Base-by-base conservation (phyloP, 2,888 invertebrate genomes). In the Cancer borealis region DNA sequence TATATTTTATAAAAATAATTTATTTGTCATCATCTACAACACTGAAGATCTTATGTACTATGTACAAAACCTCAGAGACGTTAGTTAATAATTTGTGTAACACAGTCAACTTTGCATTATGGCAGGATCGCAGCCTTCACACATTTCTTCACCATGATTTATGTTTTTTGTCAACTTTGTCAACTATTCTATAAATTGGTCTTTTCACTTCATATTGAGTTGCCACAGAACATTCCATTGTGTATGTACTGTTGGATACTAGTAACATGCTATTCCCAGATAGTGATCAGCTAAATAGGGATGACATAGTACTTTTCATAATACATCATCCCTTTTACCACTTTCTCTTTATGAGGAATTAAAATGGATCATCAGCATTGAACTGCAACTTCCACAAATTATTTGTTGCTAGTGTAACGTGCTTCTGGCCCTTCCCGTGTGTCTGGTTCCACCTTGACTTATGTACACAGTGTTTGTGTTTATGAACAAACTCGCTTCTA, bases 11-110 rank as follows among this genome's bases (percentile, higher is more conserved):
- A 60, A 60, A 60, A 60, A 60, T 60, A 60, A 60, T 60, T 60
- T 60, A 60, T 60, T 60, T 60, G 4, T 60, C 4, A 60, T 60
- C 60, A 60, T 60, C 60, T 60, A 60, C 60, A 60, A 60, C 60
- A 60, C 60, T 60, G 60, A 60, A 60, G 60, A 60, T 60, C 60
- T 60, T 60, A 60, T 60, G 60, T 60, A 60, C 60, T 60, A 60
- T 60, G 60, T 60, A 60, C 60, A 60, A 60, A 60, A 60, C 21
- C 17, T 10, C 60, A 60, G 60, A 60, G 21, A 60, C 21, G 21
- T 60, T 60, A 60, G 17, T 17, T 21, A 60, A 21, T 5, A 21
- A 60, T 21, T 60, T 60, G 21, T 60, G 21, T 60, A 60, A 60
- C 60, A 60, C 60, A 60, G 21, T 60, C 60, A 60, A 21, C 21